These are phyloP conservation scores for Zaprionus inermis DNA, from an alignment of 1,140 invertebrate species.

Conservation along the genomic window DNA sequence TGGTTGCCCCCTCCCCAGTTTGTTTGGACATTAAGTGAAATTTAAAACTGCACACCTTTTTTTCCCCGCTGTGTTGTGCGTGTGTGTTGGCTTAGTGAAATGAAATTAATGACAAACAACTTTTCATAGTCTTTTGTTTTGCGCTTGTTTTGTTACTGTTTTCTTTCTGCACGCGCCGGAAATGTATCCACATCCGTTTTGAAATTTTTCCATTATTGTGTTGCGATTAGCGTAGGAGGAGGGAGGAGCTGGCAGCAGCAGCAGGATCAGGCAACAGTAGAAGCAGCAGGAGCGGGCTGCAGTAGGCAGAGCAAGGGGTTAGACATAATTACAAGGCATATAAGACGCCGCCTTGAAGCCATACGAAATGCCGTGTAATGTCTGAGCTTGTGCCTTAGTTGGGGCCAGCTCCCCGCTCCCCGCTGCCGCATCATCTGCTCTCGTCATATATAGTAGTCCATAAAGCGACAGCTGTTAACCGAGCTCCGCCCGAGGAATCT, in stretches of 20 bases:
- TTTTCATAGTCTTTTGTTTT: constrained; percentile 63
- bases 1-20: not conserved
- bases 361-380: constrained; percentile 11
- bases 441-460: no score
- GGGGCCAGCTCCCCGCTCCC: not conserved
- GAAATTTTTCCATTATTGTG: constrained; percentile 71
- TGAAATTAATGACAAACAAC: constrained; percentile 80
- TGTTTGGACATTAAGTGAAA: constrained; percentile 57
- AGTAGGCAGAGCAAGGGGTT: not conserved
- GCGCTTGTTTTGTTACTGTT: not conserved
- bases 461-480: constrained; percentile 41
- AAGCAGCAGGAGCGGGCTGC: no score
- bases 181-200: constrained; percentile 73
- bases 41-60: constrained; percentile 63
- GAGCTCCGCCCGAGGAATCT: constrained; percentile 10
- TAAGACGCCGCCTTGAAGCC: constrained; percentile 43
- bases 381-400: constrained; percentile 18
- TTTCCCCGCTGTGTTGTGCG: constrained; percentile 5
- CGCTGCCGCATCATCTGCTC: not conserved
- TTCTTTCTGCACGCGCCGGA: constrained; percentile 69
- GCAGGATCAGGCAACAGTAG: not conserved
- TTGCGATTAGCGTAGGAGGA: not conserved
- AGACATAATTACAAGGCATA: constrained; percentile 37
- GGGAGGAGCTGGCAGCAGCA: not conserved
- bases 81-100: constrained; percentile 47